Base-by-base conservation (phyloP, 2,113 vertebrate species). In the Catharus fuscescens region DNA sequence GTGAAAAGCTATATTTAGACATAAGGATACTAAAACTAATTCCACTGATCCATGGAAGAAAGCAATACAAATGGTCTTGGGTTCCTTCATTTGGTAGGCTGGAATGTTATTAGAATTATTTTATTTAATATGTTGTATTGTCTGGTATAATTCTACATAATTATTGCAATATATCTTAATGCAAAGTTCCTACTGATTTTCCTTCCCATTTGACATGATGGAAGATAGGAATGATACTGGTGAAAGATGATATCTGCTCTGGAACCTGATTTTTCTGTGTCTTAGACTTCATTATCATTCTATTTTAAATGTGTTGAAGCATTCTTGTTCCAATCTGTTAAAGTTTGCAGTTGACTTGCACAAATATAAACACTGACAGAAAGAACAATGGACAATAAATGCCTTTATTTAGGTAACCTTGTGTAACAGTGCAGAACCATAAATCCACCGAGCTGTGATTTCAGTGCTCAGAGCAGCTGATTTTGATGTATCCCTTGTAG, bases 1-100 rank as follows among this genome's bases (percentile, higher is more conserved):
- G 89, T 93, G 85, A 96, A 93, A 89, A 93, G 57, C 79, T 86
- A 31, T 95, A 83, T 72, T 96, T 96, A 96, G 61, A 90, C 62
- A 59, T 47, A 73, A 95, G 86, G 80, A 78, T 60, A 9, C 60
- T 86, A 61, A 90, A 93, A 92, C 62, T 96, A 78, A 96, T 96
- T 93, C 59, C 50, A 82, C 76, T 91, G 95, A 96, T 97, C 61
- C 92, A 48, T 90, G 87, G 86, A 88, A 88, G 56, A 92, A 86
- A 59, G 69, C 40, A 85, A 42, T 69, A 82, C 64, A 86, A 93
- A 93, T 83, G 47, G 29, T 56, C 79, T 96, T 6, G 18, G 61
- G 64, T 77, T 93, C 71, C 69, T 95, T 79, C 78, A 50, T 94
- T 95, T 91, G 60, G 47, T 52, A 84, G 53, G 53, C 32, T 54